Evolutionary conservation across 2,113 vertebrate species (phyloP), one percentile per base, ranked within the genome.

Genomic region (Brachypteracias leptosomus): DNA sequence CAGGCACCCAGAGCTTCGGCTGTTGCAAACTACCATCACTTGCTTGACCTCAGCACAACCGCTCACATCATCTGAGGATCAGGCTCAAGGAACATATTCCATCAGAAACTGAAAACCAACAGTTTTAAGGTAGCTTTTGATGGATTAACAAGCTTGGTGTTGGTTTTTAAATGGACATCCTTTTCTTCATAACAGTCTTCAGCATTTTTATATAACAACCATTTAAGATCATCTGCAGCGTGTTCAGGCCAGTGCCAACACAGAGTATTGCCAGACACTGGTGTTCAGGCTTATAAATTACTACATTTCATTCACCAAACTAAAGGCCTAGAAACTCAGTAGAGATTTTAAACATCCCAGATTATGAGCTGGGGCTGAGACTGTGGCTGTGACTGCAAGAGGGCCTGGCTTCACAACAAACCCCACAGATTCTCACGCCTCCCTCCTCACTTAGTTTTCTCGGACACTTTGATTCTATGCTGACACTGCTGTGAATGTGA

Each of bases 51-150:
- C 24, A 68, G 44, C 40, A 76, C 54, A 70, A 38, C 31, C 22
- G 29, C 35, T 19, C 8, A 4, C 65, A 68, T 25, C 46, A 84
- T 40, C 72, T 84, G 44, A 88, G 33, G 42, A 80, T 44, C 13
- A 76, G 47, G 28, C 29, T 31, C 35, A 36, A 33, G 24, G 49
- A 90, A 70, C 8, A 21, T 29, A n/a, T 22, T 68, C 63, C 78
- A 66, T 51, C 44, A 91, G 66, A 62, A 95, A 94, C 86, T 92
- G 77, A 93, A 95, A 88, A 71, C 93, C 67, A 85, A 38, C 62
- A 76, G 86, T 95, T 96, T 94, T 96, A 93, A 92, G 70, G 96
- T 96, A 93, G 75, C 40, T 84, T 98, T 89, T 91, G 93, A 95
- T 65, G 89, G 54, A 79, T 93, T 86, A 94, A 96, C 67, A 7